Percentiles rank a stretch among this genome's conserved stretches.
Evolutionary conservation across 2,797 vertebrate genomes (phyloP).

Genomic region (Australoheros facetus): DNA sequence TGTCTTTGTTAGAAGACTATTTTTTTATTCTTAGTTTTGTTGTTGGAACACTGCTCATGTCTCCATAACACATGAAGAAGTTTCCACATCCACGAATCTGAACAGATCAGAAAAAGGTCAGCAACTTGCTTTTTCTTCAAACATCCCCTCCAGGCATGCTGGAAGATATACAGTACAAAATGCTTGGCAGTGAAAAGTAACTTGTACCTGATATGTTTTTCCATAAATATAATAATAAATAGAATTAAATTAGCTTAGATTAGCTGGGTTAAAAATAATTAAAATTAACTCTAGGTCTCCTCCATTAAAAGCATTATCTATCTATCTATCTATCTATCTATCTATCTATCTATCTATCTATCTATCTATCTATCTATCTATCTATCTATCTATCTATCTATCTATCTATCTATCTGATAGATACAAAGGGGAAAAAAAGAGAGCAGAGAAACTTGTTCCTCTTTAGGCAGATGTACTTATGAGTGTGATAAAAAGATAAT

Average conservation of each 20-base stretch:
- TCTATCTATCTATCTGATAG: neutral
- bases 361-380: no score
- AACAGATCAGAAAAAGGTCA: slow-evolving; percentile 3
- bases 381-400: no score
- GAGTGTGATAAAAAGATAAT: neutral
- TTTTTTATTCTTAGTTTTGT: neutral
- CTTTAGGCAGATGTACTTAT: neutral
- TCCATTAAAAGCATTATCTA: no score
- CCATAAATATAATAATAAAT: no score
- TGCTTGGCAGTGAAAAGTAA: neutral
- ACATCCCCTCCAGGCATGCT: neutral
- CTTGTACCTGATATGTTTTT: no score
- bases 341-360: no score
- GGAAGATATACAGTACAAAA: neutral
- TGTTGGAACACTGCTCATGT: neutral
- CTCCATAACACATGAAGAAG: neutral
- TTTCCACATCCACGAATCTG: neutral
- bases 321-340: no score
- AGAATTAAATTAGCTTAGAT: no score
- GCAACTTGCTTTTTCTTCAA: neutral
- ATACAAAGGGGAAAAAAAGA: neutral
- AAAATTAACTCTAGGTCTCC: no score
- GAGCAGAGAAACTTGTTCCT: neutral
- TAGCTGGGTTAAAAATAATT: no score
- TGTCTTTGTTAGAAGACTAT: neutral